These are phyloP conservation scores for Lithobius niger DNA, from an alignment of 1,140 invertebrate genomes.

Conservation along the genomic window DNA sequence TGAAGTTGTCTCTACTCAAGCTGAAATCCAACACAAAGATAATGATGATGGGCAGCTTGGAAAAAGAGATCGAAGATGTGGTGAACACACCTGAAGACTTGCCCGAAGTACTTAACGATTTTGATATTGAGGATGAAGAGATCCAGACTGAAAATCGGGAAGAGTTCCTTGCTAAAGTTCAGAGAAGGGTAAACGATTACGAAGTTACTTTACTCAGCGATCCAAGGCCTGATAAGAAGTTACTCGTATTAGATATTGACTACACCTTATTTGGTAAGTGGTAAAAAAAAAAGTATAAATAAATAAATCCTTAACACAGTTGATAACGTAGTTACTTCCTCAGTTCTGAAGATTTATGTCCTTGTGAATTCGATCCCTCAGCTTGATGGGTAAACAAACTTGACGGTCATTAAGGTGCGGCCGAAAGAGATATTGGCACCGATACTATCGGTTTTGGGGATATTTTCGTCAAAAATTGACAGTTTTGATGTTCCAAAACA, in stretches of 20 bases:
- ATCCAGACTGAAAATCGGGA: conserved; percentile 68
- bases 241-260: conserved; percentile 91
- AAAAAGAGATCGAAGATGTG: conserved; percentile 74
- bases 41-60: conserved; percentile 93
- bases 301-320: too few relatives aligned
- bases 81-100: conserved; percentile 60
- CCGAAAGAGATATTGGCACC: too few relatives aligned
- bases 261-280: conserved; percentile 69
- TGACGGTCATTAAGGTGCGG: too few relatives aligned
- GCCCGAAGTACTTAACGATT: conserved; percentile 72
- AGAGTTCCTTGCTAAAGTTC: conserved; percentile 46
- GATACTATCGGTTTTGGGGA: too few relatives aligned
- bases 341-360: too few relatives aligned
- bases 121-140: conserved; percentile 60
- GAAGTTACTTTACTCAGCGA: conserved; percentile 69
- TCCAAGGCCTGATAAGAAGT: conserved; percentile 66
- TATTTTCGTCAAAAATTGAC: too few relatives aligned
- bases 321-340: too few relatives aligned
- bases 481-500: too few relatives aligned
- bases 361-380: too few relatives aligned
- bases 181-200: conserved; percentile 71
- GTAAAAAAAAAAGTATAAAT: too few relatives aligned
- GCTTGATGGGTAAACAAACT: too few relatives aligned
- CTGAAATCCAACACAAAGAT: conserved; percentile 81
- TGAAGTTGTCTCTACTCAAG: conserved; percentile 50